Conservation (phyloP, 1,140 invertebrate genomes). For the Ectropis grisescens region DNA sequence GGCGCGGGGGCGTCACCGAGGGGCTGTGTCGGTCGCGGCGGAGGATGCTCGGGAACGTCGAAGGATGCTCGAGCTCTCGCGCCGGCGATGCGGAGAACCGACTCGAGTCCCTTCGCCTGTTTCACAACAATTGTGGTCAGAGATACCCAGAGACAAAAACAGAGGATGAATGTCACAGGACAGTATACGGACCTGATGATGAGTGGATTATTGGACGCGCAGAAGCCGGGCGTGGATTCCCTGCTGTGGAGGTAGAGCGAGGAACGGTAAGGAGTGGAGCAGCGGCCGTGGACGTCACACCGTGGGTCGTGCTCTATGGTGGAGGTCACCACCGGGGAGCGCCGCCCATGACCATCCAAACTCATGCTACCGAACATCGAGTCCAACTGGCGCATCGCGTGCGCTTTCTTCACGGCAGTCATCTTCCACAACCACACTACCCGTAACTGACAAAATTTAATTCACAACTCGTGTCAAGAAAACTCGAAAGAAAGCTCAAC, state of each 20-base stretch:
- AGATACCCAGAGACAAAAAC: too few species aligned
- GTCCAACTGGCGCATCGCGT: conserved; percentile 78
- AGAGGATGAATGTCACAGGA: too few species aligned
- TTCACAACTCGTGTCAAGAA: conserved; percentile 23
- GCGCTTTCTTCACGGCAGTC: conserved; percentile 72
- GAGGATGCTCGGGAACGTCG: conserved; percentile 76
- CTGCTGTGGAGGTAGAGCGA: conserved; percentile 55
- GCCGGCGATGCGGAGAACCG: conserved; percentile 70
- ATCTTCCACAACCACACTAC: conserved; percentile 29
- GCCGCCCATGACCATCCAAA: conserved; percentile 65
- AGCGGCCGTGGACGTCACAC: conserved; percentile 79
- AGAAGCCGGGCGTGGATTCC: conserved; percentile 62
- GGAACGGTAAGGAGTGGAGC: conserved; percentile 62
- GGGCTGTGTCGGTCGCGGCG: conserved; percentile 71
- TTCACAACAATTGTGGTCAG: conserved; percentile 19
- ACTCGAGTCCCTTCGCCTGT: conserved; percentile 72
- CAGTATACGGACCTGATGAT: conserved; percentile 55
- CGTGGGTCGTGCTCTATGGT: conserved; percentile 72
- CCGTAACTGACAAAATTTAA: conserved; percentile 18
- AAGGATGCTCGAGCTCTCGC: conserved; percentile 76
- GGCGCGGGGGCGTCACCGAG: conserved; percentile 71
- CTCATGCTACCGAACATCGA: conserved; percentile 78
- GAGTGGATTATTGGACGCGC: conserved; percentile 60
- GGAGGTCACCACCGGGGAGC: conserved; percentile 60
- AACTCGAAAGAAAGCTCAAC: conserved; percentile 14